phyloP scores from a whole-genome alignment of 2,113 vertebrate species.

The Sinocyclocheilus anophthalmus region DNA sequence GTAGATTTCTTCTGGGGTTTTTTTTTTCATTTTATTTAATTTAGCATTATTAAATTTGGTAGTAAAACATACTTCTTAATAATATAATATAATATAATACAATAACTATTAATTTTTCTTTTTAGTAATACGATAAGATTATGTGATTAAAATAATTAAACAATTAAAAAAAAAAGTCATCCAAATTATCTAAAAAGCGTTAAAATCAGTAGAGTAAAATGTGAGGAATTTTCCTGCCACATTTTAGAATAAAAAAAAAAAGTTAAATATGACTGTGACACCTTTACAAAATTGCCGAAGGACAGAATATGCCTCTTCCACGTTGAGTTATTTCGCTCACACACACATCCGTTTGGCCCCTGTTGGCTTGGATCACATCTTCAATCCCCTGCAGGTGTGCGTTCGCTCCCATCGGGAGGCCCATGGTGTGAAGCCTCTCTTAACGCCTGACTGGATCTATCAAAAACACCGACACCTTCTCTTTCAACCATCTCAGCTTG shows the following conservation, averaged over 20 bases:
- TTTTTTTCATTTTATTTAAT: too few species aligned
- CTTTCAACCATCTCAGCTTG: neutral
- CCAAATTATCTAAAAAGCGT: too few species aligned
- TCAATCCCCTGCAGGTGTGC: slow-evolving; percentile 16
- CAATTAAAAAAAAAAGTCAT: too few species aligned
- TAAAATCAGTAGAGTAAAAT: neutral
- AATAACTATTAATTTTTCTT: too few species aligned
- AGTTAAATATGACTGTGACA: neutral
- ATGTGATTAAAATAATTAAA: too few species aligned
- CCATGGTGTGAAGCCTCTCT: slow-evolving; percentile 13
- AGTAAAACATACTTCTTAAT: too few species aligned
- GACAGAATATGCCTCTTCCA: neutral
- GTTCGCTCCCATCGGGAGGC: neutral
- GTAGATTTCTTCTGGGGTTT: too few species aligned
- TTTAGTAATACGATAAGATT: too few species aligned
- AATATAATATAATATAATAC: neutral
- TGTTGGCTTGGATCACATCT: slow-evolving; percentile 5
- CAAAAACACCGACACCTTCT: slow-evolving; percentile 12
- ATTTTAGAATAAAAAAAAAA: too few species aligned
- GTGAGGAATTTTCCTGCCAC: neutral
- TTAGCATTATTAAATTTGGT: too few species aligned
- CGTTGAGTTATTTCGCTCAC: neutral
- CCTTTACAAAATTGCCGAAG: neutral
- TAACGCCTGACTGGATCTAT: slow-evolving; percentile 24
- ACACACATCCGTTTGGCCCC: neutral